Evolutionary conservation across 2,113 vertebrate species (phyloP).

Genomic region (Eclectus roratus): DNA sequence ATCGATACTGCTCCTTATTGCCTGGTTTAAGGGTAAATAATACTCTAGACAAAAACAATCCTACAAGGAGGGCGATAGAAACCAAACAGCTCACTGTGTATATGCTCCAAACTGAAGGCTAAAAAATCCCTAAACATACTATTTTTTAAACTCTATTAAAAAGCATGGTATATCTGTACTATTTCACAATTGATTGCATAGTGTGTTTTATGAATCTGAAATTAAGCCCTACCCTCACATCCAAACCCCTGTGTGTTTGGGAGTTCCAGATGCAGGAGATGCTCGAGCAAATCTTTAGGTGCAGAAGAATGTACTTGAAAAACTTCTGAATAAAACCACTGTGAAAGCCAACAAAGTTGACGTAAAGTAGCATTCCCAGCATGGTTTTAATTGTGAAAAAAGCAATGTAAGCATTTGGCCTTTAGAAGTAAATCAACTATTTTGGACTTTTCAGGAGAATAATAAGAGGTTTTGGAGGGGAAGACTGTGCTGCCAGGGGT

Average conservation of each 20-base stretch:
- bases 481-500: neutral
- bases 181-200: neutral
- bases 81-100: neutral
- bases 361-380: neutral
- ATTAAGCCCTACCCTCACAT: neutral
- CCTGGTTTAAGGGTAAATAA: neutral
- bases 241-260: neutral
- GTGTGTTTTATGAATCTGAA: neutral
- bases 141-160: neutral
- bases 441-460: neutral
- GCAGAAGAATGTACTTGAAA: neutral
- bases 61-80: neutral
- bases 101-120: neutral
- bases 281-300: neutral
- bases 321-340: neutral
- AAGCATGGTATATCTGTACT: neutral
- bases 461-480: fast-evolving
- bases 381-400: neutral
- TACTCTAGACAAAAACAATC: neutral
- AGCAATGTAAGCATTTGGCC: neutral
- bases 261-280: neutral
- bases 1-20: neutral
- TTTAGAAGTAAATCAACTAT: neutral
- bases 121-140: neutral
- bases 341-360: neutral